Evolutionary conservation across 2,113 vertebrate genomes (phyloP), one percentile per base, ranked within the genome.

Genomic region (Gallinago media): DNA sequence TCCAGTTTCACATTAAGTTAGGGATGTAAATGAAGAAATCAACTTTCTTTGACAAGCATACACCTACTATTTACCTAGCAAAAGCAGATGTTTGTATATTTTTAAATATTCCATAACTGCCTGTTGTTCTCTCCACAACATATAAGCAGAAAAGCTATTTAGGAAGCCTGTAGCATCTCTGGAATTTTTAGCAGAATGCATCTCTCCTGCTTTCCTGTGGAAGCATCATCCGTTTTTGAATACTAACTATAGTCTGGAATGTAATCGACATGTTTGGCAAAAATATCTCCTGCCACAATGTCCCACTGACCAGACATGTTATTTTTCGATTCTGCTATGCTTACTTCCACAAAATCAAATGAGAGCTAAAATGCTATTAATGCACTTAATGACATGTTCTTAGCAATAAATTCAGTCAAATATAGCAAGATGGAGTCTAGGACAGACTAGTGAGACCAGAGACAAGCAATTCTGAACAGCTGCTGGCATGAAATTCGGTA

Each of bases 211-310:
- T 89, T 86, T 94, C 78, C 70, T 93, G 40, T 34, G 89, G 81
- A 94, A 87, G 10, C 44, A 86, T 92, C 73, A 62, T 25, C 49
- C 73, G 50, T 91, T 76, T 50, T 90, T 74, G 29, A 68, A 44
- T 82, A 82, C 72, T 91, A 95, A 50, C 68, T 93, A 94, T 84
- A 96, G 73, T 26, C 20, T 44, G 93, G 67, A 95, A 93, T 58
- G 94, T 50, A 96, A 95, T 78, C 34, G 73, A 94, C 47, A 92
- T n/a, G 36, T 72, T 29, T 87, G 67, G 56, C 89, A 96, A 94
- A 97, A 96, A 97, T 96, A 97, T 42, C 82, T 93, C 44, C 25
- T 85, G 75, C 36, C 59, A 52, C 29, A 61, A 44, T 32, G 47
- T 72, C 73, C 31, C 52, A 27, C 76, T 72, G 65, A 92, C 73